A percentile compares a stretch with the other conserved stretches of the same genome.
phyloP scores from a whole-genome alignment of 1,140 invertebrate genomes.

The Neotoxoptera formosana region DNA sequence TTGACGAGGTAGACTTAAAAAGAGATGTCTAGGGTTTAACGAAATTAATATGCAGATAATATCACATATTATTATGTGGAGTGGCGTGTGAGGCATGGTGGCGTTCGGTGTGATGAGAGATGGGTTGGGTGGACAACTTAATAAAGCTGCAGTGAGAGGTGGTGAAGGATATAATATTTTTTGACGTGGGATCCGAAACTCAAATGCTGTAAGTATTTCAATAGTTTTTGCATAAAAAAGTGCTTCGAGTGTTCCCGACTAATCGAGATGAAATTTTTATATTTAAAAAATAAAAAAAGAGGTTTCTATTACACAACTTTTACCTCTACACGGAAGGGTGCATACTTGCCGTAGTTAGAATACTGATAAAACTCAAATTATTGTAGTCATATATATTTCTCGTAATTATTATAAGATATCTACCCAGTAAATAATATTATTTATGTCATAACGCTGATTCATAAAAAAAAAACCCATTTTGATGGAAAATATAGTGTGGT shows the following conservation, averaged over 20 bases:
- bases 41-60: background rate
- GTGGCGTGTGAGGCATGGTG: background rate
- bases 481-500: background rate
- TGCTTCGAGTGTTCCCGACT: background rate
- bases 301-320: background rate
- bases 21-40: background rate
- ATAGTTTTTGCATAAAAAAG: background rate
- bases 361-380: background rate
- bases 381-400: background rate
- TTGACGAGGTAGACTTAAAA: background rate
- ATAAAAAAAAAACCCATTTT: background rate
- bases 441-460: background rate
- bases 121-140: background rate
- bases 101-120: background rate
- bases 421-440: background rate
- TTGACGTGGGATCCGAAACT: background rate
- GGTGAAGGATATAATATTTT: conserved; percentile 16
- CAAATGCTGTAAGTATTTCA: background rate
- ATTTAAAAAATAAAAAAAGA: background rate
- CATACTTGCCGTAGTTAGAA: background rate
- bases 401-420: background rate
- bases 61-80: background rate
- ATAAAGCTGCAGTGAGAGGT: background rate
- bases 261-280: background rate
- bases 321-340: background rate